These are phyloP conservation scores for Oppia nitens DNA, from an alignment of 1,140 invertebrate species.

Conservation along the genomic window DNA sequence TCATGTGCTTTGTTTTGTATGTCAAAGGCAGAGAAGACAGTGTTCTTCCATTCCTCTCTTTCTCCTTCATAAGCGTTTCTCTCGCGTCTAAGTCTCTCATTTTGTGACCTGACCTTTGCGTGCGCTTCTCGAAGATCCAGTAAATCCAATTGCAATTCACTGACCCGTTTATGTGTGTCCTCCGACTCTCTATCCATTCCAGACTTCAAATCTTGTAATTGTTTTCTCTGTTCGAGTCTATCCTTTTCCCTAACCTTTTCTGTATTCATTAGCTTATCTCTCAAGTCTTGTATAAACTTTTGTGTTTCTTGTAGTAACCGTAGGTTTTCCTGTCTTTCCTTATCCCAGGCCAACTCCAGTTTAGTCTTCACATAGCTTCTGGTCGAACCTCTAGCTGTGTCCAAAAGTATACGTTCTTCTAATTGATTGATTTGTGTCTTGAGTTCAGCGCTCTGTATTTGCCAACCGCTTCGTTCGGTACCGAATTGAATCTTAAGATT, in stretches of 20 bases:
- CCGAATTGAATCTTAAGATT: conserved; percentile 74
- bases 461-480: conserved; percentile 66
- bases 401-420: conserved; percentile 28
- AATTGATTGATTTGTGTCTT: conserved; percentile 82
- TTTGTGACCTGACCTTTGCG: conserved; percentile 74
- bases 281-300: conserved; percentile 65
- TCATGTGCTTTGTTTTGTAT: conserved; percentile 16
- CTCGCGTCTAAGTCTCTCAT: conserved; percentile 69
- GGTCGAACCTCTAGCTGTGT: conserved; percentile 38
- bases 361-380: conserved; percentile 66
- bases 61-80: conserved; percentile 66
- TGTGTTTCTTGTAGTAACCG: conserved; percentile 73
- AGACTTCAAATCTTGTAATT: conserved; percentile 63
- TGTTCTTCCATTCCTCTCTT: conserved; percentile 20
- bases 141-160: conserved; percentile 65
- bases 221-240: conserved; percentile 61
- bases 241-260: conserved; percentile 76
- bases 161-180: conserved; percentile 64
- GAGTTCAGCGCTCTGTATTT: conserved; percentile 72
- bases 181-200: conserved; percentile 70
- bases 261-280: conserved; percentile 36
- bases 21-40: conserved; percentile 6
- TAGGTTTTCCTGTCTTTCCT: conserved; percentile 81
- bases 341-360: conserved; percentile 86
- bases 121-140: conserved; percentile 73